Conservation (phyloP, 2,113 vertebrate genomes). For the Apus apus region DNA sequence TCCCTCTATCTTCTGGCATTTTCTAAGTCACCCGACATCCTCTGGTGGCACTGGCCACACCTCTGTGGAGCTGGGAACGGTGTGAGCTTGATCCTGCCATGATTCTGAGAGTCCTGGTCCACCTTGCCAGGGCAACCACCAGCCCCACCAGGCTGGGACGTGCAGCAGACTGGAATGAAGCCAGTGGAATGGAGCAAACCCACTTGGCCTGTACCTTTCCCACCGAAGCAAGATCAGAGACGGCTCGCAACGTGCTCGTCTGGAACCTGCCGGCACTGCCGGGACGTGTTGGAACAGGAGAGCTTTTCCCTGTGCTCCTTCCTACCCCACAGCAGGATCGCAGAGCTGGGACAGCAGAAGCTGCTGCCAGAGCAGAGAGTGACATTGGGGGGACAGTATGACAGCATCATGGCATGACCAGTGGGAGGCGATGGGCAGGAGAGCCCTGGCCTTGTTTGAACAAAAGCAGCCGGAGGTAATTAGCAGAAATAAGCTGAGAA, state of each 20-base stretch:
- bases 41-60: neutral
- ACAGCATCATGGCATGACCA: rapidly evolving
- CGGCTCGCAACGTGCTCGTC: neutral
- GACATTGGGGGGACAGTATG: rapidly evolving
- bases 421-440: neutral
- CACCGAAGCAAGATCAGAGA: neutral
- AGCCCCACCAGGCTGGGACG: neutral
- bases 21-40: neutral
- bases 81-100: rapidly evolving
- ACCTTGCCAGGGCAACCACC: neutral
- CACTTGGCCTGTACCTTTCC: neutral
- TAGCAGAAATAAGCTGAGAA: constrained; percentile 5
- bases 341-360: neutral
- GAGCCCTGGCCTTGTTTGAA: neutral
- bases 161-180: neutral
- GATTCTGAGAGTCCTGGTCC: neutral
- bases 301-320: neutral
- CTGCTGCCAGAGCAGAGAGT: neutral
- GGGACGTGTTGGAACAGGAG: neutral
- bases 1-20: neutral
- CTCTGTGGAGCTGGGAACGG: rapidly evolving
- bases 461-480: constrained; percentile 2
- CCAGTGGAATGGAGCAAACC: neutral
- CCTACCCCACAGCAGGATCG: neutral
- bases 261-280: neutral